Evolutionary conservation across 2,888 invertebrate genomes (phyloP).

Genomic region (Eretmocerus hayati): DNA sequence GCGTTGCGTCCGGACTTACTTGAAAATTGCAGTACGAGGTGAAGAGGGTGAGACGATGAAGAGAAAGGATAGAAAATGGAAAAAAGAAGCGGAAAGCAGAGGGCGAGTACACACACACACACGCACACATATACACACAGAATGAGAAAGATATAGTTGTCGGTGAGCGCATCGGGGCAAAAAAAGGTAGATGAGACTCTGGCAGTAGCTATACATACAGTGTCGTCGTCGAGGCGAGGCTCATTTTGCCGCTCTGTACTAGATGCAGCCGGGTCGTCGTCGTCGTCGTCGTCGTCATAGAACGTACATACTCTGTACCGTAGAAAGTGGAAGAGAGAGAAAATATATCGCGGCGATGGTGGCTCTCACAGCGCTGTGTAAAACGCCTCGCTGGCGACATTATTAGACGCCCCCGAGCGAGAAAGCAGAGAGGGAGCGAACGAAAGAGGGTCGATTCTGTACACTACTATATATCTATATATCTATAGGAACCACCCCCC

Average conservation of each 20-base stretch:
- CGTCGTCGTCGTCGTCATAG: too few species aligned
- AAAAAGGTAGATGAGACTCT: constrained; percentile 8
- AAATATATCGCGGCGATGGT: constrained; percentile 17
- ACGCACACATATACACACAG: too few species aligned
- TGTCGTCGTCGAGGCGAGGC: constrained; percentile 39
- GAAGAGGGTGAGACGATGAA: background rate
- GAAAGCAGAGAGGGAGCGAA: constrained; percentile 7
- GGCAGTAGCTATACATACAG: background rate
- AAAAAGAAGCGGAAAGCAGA: background rate
- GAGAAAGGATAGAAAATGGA: background rate
- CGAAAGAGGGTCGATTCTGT: constrained; percentile 16
- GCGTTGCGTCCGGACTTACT: background rate
- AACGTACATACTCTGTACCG: too few species aligned
- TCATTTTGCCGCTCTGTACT: constrained; percentile 46
- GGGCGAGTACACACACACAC: background rate
- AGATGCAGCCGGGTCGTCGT: too few species aligned
- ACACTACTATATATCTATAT: too few species aligned
- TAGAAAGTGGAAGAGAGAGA: constrained; percentile 24
- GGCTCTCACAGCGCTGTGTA: constrained; percentile 28
- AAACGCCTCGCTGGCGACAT: constrained; percentile 46
- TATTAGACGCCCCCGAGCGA: constrained; percentile 46
- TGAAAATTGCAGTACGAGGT: background rate
- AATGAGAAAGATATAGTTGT: too few species aligned
- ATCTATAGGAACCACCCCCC: too few species aligned
- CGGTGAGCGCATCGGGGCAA: too few species aligned